Conservation (phyloP, 2,113 vertebrate species). For the Perca schrenkii region DNA sequence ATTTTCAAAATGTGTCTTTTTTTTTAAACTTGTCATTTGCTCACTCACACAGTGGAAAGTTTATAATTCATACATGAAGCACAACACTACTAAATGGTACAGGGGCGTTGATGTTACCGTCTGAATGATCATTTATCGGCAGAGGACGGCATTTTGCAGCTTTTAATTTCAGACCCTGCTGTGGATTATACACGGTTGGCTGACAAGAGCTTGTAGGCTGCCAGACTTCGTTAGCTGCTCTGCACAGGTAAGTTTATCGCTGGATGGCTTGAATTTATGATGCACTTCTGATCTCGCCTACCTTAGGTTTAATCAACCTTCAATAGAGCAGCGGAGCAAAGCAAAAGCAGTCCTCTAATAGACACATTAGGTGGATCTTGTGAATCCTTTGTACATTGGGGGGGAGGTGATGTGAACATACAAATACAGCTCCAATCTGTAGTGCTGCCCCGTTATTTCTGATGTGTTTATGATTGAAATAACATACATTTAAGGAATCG, state of each 20-base stretch:
- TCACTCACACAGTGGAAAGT: conserved; percentile 9
- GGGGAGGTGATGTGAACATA: neutral
- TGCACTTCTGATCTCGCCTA: neutral
- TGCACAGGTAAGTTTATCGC: neutral
- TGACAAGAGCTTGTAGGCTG: neutral
- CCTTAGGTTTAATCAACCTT: neutral
- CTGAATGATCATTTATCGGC: neutral
- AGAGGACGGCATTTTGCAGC: conserved; percentile 40
- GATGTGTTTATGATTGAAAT: neutral
- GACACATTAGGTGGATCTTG: too few species aligned
- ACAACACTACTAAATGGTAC: neutral
- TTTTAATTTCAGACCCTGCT: conserved; percentile 10
- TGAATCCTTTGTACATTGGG: neutral
- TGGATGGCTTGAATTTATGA: conserved; percentile 13
- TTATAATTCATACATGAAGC: conserved; percentile 10
- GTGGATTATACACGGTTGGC: neutral
- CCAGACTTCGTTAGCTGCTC: neutral
- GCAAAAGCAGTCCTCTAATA: neutral
- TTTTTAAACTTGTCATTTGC: neutral
- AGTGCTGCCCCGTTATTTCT: neutral
- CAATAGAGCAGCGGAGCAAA: neutral
- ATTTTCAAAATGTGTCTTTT: neutral
- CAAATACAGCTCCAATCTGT: neutral
- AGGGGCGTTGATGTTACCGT: neutral
- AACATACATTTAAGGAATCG: conserved; percentile 3